phyloP scores from a whole-genome alignment of 1,140 invertebrate species.

The Pseudomyrmex flavicornis region DNA sequence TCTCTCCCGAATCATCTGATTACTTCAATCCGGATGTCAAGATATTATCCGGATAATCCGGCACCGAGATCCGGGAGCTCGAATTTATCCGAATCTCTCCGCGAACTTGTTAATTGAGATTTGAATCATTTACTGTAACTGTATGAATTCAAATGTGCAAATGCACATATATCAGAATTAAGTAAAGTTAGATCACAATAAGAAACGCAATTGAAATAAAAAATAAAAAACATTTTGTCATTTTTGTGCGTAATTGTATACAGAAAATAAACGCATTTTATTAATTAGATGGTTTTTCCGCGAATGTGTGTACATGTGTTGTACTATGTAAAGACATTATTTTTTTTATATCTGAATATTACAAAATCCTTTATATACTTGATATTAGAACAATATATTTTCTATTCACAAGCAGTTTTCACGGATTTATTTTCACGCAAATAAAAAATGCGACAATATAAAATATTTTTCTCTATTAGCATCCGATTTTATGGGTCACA shows the following conservation, averaged over 20 bases:
- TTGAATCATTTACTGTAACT: not conserved
- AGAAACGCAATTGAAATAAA: not conserved
- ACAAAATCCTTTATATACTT: not conserved
- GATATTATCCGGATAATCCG: slow-evolving; percentile 10
- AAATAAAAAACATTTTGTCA: too few relatives aligned
- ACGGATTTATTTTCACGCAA: slow-evolving; percentile 24
- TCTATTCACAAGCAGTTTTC: slow-evolving; percentile 16
- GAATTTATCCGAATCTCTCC: not conserved
- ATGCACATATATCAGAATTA: not conserved
- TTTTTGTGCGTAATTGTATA: not conserved
- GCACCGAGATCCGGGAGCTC: not conserved
- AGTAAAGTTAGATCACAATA: not conserved
- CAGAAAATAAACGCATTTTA: too few relatives aligned
- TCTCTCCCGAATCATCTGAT: not conserved
- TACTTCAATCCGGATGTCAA: not conserved
- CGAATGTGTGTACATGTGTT: too few relatives aligned
- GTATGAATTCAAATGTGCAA: not conserved
- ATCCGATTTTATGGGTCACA: not conserved
- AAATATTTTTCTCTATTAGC: slow-evolving; percentile 18
- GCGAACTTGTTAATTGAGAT: slow-evolving; percentile 3
- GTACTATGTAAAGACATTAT: too few relatives aligned
- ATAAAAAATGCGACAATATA: not conserved
- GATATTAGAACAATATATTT: not conserved
- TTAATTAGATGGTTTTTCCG: too few relatives aligned
- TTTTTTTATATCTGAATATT: slow-evolving; percentile 2